Evolutionary conservation across 2,888 invertebrate genomes (phyloP), one percentile per base, ranked within the genome.

Genomic region (Parnassius mnemosyne): DNA sequence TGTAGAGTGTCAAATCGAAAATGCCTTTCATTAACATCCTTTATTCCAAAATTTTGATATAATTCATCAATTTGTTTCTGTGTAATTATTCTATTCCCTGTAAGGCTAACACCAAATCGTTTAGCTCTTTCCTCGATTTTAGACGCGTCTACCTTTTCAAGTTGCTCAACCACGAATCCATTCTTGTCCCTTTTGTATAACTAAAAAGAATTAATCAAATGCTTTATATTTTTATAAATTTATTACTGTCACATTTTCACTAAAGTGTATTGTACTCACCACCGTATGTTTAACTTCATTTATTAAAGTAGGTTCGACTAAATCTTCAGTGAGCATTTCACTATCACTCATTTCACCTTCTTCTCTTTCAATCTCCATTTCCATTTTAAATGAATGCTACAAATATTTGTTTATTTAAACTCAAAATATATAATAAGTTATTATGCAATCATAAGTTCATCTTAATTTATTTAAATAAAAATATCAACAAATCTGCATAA

Each of bases 1-100:
- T 96, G 95, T 55, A 97, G 84, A 20, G 95, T 94, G 81, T 96
- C 95, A 72, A 95, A 92, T 68, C 95, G 92, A 68, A 94, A 92
- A 77, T 94, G 93, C 71, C 93, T 92, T 75, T 94, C 94, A 76
- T 93, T 93, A 42, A 92, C 92, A 72, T 90, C 85, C 68, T 89
- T 89, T 62, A 92, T 85, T 16, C 85, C 89, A 75, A 83, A 84
- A 71, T 89, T 88, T 11, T 72, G 66, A 72, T 92, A 92, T 0
- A 92, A 78, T 61, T 88, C 87, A 77, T 91, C 88, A 68, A 92
- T 90, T 80, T 92, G 90, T 64, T 75, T 81, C 69, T 91, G 90
- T 57, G 89, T 89, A 34, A 91, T 83, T 41, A 86, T 73, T 74
- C 83, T 79, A 65, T 79, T 88, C n/a, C 89, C 89, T 67, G 80